Evolutionary conservation across 2,888 invertebrate genomes (phyloP).

Genomic region (Amphimallon solstitiale): DNA sequence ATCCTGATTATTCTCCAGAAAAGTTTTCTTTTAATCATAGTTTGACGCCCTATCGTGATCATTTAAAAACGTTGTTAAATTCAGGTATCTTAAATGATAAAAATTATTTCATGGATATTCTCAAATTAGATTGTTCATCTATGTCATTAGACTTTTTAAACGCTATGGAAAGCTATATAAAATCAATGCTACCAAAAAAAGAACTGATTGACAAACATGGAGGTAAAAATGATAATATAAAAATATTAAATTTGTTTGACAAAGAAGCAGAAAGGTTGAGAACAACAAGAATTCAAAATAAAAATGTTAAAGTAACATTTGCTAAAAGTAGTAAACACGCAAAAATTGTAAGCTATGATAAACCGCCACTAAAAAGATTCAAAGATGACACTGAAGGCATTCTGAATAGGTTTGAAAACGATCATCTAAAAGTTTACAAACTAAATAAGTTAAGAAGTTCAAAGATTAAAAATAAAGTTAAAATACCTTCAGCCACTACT

Average conservation of each 20-base stretch:
- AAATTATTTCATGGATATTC: slow-evolving; percentile 39
- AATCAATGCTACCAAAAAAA: slow-evolving; percentile 43
- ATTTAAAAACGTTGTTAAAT: slow-evolving; percentile 42
- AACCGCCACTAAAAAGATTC: background rate
- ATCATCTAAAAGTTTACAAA: slow-evolving; percentile 4
- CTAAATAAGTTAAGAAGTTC: slow-evolving; percentile 7
- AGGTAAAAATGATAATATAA: slow-evolving; percentile 54
- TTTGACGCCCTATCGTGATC: slow-evolving; percentile 56
- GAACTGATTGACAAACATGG: slow-evolving; percentile 48
- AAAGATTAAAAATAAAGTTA: background rate
- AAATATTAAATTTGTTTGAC: slow-evolving; percentile 38
- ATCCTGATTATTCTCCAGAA: background rate
- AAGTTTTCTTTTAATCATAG: slow-evolving; percentile 47
- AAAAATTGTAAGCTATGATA: slow-evolving; percentile 2
- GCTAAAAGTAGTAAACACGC: slow-evolving; percentile 13
- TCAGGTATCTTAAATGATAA: slow-evolving; percentile 25
- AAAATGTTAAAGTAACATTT: slow-evolving; percentile 28
- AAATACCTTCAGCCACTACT: background rate
- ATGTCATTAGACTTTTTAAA: slow-evolving; percentile 54
- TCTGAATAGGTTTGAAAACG: slow-evolving; percentile 27
- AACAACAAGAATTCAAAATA: slow-evolving; percentile 10
- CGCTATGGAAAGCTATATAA: slow-evolving; percentile 51
- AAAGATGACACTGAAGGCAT: slow-evolving; percentile 22
- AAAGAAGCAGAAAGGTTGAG: slow-evolving; percentile 19
- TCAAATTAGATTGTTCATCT: slow-evolving; percentile 50